A percentile compares a stretch with the other conserved stretches of the same genome.
These are phyloP conservation scores for Podilymbus podiceps DNA, from an alignment of 2,113 vertebrate species.

Conservation along the genomic window DNA sequence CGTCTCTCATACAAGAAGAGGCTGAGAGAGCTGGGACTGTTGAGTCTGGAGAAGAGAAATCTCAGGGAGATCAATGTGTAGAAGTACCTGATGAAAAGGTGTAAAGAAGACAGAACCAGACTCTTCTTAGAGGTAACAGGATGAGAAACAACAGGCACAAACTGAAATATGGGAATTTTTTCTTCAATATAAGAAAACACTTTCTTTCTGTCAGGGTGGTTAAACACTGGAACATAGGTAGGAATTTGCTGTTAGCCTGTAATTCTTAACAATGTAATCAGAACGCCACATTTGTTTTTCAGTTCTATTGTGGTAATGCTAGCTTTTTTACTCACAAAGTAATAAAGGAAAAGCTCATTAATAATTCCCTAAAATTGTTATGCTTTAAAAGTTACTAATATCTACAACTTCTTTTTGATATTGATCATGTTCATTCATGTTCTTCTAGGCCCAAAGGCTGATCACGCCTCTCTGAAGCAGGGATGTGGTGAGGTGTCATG, in stretches of 20 bases:
- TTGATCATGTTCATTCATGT: neutral
- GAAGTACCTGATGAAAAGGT: neutral
- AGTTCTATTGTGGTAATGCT: neutral
- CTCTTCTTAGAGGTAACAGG: neutral
- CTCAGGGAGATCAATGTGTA: rapidly evolving
- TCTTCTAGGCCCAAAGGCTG: neutral
- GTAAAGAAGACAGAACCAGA: neutral
- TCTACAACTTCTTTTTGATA: rapidly evolving
- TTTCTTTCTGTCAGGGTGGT: neutral
- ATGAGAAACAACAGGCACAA: neutral
- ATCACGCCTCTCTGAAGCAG: neutral
- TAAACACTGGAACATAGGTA: neutral
- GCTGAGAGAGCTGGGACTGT: neutral
- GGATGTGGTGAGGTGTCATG: rapidly evolving
- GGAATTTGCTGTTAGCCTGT: neutral
- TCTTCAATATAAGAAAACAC: neutral
- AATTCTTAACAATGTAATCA: neutral
- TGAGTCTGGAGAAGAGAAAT: neutral
- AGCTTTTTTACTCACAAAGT: neutral
- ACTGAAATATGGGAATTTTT: neutral
- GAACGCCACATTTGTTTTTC: neutral
- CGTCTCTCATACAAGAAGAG: neutral
- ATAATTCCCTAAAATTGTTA: neutral
- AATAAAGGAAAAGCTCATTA: neutral
- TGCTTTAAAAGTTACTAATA: neutral